Percentiles rank a stretch among this genome's conserved stretches.
Conservation (phyloP, 2,888 invertebrate genomes). For the Drosophila stalkeri region DNA sequence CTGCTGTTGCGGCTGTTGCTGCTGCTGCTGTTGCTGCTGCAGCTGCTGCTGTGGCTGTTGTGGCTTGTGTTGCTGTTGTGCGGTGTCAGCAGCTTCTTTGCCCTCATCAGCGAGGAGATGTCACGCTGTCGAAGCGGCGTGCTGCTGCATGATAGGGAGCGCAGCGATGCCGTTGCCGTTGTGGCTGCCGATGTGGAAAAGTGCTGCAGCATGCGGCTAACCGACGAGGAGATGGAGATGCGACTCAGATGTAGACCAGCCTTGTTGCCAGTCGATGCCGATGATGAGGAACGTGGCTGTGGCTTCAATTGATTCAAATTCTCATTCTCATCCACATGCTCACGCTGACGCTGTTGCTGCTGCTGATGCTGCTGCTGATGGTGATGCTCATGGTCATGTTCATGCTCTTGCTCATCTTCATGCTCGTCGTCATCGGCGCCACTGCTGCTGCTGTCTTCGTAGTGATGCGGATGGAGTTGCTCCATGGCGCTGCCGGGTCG, state of each 20-base stretch:
- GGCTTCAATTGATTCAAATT: conserved; percentile 38
- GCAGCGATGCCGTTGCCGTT: conserved; percentile 86
- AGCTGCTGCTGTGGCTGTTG: conserved; percentile 83
- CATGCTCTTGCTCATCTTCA: conserved; percentile 37
- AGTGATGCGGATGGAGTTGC: conserved; percentile 65
- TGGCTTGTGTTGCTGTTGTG: conserved; percentile 53
- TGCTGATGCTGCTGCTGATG: conserved; percentile 33
- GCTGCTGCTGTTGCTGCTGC: conserved; percentile 83
- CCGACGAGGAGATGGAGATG: conserved; percentile 87
- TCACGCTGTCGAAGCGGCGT: conserved; percentile 78
- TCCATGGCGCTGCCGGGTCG: conserved; percentile 71
- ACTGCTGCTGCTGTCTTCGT: conserved; percentile 51
- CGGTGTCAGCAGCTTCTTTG: conserved; percentile 58
- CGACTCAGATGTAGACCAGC: conserved; percentile 79
- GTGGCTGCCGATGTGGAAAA: conserved; percentile 86
- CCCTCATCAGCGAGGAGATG: conserved; percentile 18
- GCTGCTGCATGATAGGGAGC: conserved; percentile 88
- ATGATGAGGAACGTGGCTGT: conserved; percentile 53
- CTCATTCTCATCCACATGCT: conserved; percentile 53
- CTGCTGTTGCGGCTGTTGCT: conserved; percentile 84
- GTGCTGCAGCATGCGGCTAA: conserved; percentile 89
- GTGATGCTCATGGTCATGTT: conserved; percentile 12
- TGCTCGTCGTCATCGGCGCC: conserved; percentile 39
- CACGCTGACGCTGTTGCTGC: conserved; percentile 25
- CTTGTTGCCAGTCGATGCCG: conserved; percentile 41